Evolutionary conservation across 1,140 invertebrate genomes (phyloP).

Genomic region (Calliphora vicina): DNA sequence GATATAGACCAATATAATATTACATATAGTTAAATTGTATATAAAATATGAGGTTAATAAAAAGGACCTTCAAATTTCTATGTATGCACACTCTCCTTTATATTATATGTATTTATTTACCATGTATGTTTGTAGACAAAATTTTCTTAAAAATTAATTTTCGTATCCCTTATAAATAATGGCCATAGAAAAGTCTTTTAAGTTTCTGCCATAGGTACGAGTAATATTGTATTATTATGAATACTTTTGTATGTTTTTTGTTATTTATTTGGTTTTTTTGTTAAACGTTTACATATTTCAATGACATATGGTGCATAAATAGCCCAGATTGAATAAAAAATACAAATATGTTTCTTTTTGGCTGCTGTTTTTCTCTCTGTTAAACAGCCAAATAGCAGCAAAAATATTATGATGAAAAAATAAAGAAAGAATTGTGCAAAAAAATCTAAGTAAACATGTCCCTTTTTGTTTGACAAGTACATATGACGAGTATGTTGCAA

Average conservation of each 20-base stretch:
- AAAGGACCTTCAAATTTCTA: constrained; percentile 25
- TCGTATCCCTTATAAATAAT: neutral
- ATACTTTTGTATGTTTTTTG: too few relatives aligned
- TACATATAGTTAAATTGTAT: neutral
- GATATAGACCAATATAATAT: neutral
- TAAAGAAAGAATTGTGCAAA: too few relatives aligned
- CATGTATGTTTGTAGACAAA: neutral
- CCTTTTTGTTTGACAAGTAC: constrained; percentile 43
- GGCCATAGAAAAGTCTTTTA: neutral
- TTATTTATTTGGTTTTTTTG: neutral
- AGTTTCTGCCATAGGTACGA: neutral
- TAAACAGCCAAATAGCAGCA: neutral
- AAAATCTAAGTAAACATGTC: constrained; percentile 53
- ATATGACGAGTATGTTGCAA: constrained; percentile 49
- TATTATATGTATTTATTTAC: neutral
- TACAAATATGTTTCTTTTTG: neutral
- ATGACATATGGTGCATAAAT: constrained; percentile 29
- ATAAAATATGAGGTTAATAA: constrained; percentile 40
- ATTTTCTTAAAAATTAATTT: constrained; percentile 29
- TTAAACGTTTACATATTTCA: neutral
- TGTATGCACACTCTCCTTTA: neutral
- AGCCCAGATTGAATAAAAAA: constrained; percentile 19
- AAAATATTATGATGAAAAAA: neutral
- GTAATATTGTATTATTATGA: constrained; percentile 3
- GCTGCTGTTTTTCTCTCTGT: too few relatives aligned